Conservation (phyloP, 2,888 invertebrate genomes). For the Plagiodera versicolora region DNA sequence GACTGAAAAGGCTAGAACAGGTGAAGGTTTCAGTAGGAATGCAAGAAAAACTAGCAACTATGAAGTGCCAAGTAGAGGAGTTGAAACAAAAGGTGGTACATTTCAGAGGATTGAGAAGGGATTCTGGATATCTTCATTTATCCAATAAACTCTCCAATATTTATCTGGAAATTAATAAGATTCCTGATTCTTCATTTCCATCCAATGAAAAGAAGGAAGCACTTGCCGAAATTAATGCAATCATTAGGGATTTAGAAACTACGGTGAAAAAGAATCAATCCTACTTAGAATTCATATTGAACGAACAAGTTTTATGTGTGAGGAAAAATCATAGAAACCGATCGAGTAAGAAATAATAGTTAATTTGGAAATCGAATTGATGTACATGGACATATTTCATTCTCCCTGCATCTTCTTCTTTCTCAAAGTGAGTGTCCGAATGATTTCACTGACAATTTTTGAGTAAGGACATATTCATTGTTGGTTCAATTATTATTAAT, state of each 20-base stretch:
- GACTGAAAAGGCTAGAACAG: slow-evolving; percentile 11
- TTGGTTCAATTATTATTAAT: too few relatives aligned
- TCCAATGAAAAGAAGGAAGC: not conserved
- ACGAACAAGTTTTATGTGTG: slow-evolving; percentile 24
- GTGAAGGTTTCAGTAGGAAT: not conserved
- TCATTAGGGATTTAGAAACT: slow-evolving; percentile 22
- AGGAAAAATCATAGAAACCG: slow-evolving; percentile 13
- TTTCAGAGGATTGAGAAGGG: slow-evolving; percentile 32
- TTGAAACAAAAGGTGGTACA: slow-evolving; percentile 20
- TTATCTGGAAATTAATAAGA: slow-evolving; percentile 22
- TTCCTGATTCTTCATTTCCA: slow-evolving; percentile 8
- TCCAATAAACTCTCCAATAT: slow-evolving; percentile 26
- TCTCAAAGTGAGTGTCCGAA: too few relatives aligned
- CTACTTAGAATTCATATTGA: slow-evolving; percentile 24
- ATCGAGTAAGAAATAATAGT: not conserved
- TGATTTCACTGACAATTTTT: too few relatives aligned
- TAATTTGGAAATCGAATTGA: not conserved
- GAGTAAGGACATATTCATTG: too few relatives aligned
- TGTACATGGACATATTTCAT: not conserved
- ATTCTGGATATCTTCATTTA: slow-evolving; percentile 27
- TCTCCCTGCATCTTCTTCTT: too few relatives aligned
- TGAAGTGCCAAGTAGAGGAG: slow-evolving; percentile 21
- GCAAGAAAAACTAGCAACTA: slow-evolving; percentile 12
- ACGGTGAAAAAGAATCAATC: slow-evolving; percentile 29
- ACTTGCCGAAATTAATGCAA: slow-evolving; percentile 1